Conservation (phyloP, 2,888 invertebrate species). For the Boloria selene region DNA sequence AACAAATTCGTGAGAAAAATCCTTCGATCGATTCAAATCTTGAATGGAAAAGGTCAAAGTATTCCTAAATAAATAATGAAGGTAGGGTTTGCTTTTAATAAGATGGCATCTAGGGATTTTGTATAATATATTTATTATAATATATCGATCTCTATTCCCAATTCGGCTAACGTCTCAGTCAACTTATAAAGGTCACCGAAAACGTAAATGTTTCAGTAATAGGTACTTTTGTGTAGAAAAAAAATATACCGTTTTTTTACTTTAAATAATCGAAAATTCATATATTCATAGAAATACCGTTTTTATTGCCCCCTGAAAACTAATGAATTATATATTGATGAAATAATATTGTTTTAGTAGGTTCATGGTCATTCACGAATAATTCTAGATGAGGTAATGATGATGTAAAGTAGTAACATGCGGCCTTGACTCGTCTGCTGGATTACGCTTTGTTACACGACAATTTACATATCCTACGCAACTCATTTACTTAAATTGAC, state of each 20-base stretch:
- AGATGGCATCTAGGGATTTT: too few relatives aligned
- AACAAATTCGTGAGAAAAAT: slow-evolving; percentile 17
- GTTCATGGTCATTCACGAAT: slow-evolving; percentile 54
- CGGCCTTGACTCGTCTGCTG: slow-evolving; percentile 57
- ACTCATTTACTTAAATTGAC: slow-evolving; percentile 36
- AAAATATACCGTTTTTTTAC: too few relatives aligned
- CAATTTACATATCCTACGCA: slow-evolving; percentile 39
- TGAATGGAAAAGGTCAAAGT: slow-evolving; percentile 7
- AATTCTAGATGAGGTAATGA: slow-evolving; percentile 54
- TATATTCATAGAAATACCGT: too few relatives aligned
- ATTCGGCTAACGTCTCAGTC: too few relatives aligned
- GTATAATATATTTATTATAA: too few relatives aligned
- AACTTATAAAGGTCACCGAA: too few relatives aligned
- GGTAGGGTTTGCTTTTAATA: too few relatives aligned
- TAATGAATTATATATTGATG: slow-evolving; percentile 2
- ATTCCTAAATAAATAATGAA: not conserved
- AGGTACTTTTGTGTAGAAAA: too few relatives aligned
- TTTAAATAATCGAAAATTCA: too few relatives aligned
- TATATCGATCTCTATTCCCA: too few relatives aligned
- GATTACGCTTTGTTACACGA: slow-evolving; percentile 43
- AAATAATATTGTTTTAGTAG: slow-evolving; percentile 28
- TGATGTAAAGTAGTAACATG: slow-evolving; percentile 61
- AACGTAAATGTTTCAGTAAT: too few relatives aligned
- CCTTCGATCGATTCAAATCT: not conserved
- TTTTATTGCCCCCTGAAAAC: not conserved